phyloP scores from a whole-genome alignment of 1,140 invertebrate genomes.

The Drosophila mayri region DNA sequence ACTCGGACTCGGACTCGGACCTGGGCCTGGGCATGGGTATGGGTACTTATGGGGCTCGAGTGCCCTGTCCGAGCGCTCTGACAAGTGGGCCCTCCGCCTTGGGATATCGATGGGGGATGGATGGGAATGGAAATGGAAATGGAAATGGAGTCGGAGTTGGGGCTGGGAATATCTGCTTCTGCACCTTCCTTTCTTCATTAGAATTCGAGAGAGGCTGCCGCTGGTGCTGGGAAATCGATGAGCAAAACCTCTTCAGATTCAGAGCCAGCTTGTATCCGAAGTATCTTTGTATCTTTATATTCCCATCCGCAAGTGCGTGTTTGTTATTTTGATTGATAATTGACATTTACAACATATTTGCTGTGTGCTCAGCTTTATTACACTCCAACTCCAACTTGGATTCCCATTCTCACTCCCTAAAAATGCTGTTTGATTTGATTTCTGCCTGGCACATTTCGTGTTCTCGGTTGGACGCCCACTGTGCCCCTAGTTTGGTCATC shows the following conservation, averaged over 20 bases:
- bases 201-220: conserved; percentile 49
- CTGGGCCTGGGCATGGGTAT: conserved; percentile 53
- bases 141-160: conserved; percentile 5
- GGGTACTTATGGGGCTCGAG: conserved; percentile 74
- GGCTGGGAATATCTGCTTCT: conserved; percentile 41
- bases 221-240: conserved; percentile 67
- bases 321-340: conserved; percentile 79
- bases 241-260: conserved; percentile 52
- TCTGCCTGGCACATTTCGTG: conserved; percentile 56
- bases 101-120: conserved; percentile 66
- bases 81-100: conserved; percentile 78
- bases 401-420: conserved; percentile 41
- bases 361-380: conserved; percentile 64
- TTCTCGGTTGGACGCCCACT: conserved; percentile 64
- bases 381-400: conserved; percentile 38
- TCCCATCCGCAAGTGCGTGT: conserved; percentile 50
- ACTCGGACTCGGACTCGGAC: conserved; percentile 2
- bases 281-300: conserved; percentile 32
- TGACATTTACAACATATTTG: conserved; percentile 84
- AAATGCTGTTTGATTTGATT: conserved; percentile 51
- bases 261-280: conserved; percentile 15
- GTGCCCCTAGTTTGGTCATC: conserved; percentile 70
- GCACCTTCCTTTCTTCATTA: conserved; percentile 70
- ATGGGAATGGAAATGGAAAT: conserved; percentile 13
- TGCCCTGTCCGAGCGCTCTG: conserved; percentile 75